Conservation (phyloP, 2,797 vertebrate species). For the Parotocinclus haroldoi region DNA sequence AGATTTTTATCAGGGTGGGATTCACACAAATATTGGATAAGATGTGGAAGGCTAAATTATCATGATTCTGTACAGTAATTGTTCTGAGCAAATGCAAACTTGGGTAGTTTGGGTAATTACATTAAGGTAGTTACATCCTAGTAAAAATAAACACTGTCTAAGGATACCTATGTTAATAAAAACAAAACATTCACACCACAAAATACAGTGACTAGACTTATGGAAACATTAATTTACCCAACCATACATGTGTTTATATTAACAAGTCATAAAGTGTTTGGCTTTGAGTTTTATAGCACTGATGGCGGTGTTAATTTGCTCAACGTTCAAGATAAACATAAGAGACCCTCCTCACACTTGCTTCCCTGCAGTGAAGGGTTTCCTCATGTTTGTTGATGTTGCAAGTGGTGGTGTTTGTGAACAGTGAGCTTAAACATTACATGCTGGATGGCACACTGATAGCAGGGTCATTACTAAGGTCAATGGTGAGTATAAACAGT, state of each 20-base stretch:
- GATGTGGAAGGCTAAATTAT: no score
- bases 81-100: no score
- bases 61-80: no score
- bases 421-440: constrained; percentile 26
- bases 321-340: constrained; percentile 60
- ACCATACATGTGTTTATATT: not conserved
- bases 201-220: not conserved
- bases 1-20: no score
- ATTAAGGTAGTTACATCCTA: not conserved
- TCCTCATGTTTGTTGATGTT: constrained; percentile 61
- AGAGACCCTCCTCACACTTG: constrained; percentile 1
- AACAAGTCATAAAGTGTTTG: constrained; percentile 19
- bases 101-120: no score
- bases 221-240: constrained; percentile 9
- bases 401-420: constrained; percentile 49
- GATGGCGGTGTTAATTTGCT: constrained; percentile 46
- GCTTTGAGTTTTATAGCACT: constrained; percentile 29
- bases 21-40: no score
- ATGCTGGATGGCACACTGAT: constrained; percentile 56
- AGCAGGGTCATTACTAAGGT: constrained; percentile 37
- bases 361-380: constrained; percentile 40
- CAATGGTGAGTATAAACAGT: constrained; percentile 11
- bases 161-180: constrained; percentile 2
- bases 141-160: not conserved
- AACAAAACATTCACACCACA: constrained; percentile 25